These are phyloP conservation scores for Nautilus pompilius DNA, from an alignment of 1,140 invertebrate species.

Conservation along the genomic window DNA sequence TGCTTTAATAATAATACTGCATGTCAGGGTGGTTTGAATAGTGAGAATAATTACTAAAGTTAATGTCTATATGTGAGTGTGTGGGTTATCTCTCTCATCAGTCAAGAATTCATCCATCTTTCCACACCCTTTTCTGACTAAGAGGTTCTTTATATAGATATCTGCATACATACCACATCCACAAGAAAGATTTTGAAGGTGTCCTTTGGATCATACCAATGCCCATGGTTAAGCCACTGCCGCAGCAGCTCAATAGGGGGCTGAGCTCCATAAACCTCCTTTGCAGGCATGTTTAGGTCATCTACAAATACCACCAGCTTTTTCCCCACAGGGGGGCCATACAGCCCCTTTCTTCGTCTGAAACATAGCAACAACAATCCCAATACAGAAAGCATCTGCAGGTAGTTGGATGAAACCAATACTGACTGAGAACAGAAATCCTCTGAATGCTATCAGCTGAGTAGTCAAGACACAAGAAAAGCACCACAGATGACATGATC, in stretches of 20 bases:
- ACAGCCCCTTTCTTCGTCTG: slow-evolving; percentile 59
- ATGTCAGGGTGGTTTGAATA: neutral
- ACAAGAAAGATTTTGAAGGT: slow-evolving; percentile 52
- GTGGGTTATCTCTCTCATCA: neutral
- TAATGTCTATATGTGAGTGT: too few species aligned
- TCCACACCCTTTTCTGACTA: neutral
- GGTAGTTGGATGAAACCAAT: neutral
- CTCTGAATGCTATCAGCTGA: neutral
- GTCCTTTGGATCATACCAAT: slow-evolving; percentile 57
- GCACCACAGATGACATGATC: neutral
- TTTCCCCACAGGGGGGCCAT: slow-evolving; percentile 57
- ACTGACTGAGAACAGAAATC: neutral
- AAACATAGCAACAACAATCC: neutral
- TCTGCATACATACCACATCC: slow-evolving; percentile 61
- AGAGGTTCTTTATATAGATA: too few species aligned
- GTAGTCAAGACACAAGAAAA: neutral
- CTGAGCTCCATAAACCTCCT: slow-evolving; percentile 57
- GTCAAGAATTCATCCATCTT: neutral
- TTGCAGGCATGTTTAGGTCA: slow-evolving; percentile 57
- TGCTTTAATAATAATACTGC: neutral
- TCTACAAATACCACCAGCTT: slow-evolving; percentile 57
- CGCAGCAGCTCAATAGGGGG: slow-evolving; percentile 57
- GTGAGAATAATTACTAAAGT: neutral
- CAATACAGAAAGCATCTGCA: neutral
- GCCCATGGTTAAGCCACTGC: slow-evolving; percentile 56